phyloP scores from a whole-genome alignment of 2,888 invertebrate genomes.

The Stegophylla sp. region DNA sequence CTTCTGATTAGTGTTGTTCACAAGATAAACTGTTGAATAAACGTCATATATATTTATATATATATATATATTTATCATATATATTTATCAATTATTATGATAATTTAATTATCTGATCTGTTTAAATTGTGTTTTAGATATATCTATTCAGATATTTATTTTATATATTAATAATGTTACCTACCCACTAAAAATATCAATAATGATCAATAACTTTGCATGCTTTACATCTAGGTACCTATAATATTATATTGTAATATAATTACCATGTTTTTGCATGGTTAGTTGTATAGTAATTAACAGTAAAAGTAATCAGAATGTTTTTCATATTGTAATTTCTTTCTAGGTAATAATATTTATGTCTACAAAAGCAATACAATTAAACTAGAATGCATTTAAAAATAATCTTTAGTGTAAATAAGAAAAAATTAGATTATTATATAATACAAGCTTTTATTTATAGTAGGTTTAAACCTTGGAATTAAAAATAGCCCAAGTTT shows the following conservation, averaged over 20 bases:
- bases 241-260: too few species aligned
- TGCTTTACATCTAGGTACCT: too few species aligned
- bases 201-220: neutral
- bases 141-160: slow-evolving; percentile 20
- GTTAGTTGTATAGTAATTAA: too few species aligned
- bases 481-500: slow-evolving; percentile 13
- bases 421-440: neutral
- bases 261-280: too few species aligned
- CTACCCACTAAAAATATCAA: neutral
- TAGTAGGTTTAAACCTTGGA: slow-evolving; percentile 19
- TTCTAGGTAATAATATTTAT: neutral
- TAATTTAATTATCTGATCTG: neutral
- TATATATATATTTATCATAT: too few species aligned
- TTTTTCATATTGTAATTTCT: too few species aligned
- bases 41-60: slow-evolving; percentile 3
- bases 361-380: neutral
- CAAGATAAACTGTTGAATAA: slow-evolving; percentile 41
- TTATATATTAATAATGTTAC: slow-evolving; percentile 1
- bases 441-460: neutral
- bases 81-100: slow-evolving; percentile 2
- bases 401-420: neutral
- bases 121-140: slow-evolving; percentile 25
- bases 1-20: slow-evolving; percentile 29
- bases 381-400: neutral
- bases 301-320: too few species aligned